These are phyloP conservation scores for Rhipidura dahli DNA, from an alignment of 2,113 vertebrate species.

Conservation along the genomic window DNA sequence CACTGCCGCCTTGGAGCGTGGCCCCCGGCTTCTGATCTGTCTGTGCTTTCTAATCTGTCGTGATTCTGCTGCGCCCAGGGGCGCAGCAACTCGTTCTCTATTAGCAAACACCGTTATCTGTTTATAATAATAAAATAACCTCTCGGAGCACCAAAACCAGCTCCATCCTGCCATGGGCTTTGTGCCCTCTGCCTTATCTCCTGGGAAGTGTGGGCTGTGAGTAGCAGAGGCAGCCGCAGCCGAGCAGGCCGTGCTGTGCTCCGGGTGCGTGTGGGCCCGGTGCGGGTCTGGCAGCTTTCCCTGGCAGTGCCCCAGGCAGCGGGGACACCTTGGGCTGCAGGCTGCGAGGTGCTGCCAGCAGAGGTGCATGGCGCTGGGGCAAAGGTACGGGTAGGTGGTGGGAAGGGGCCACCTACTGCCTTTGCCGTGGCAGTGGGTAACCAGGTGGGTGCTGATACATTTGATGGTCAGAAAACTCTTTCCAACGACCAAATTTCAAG, in stretches of 20 bases:
- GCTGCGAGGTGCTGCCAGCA: rapidly evolving
- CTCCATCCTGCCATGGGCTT: background rate
- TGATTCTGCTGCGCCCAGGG: background rate
- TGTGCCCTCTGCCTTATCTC: background rate
- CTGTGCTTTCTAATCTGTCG: background rate
- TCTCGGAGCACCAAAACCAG: too few relatives aligned
- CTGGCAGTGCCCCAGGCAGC: rapidly evolving
- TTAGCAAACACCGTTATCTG: background rate
- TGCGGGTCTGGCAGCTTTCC: background rate
- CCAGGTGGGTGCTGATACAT: background rate
- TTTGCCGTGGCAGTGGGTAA: background rate
- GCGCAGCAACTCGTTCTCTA: background rate
- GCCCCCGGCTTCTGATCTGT: rapidly evolving
- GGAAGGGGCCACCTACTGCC: background rate
- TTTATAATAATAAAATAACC: background rate
- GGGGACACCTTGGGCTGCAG: too few relatives aligned
- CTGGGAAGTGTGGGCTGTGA: background rate
- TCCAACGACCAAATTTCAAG: rapidly evolving
- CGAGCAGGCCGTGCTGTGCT: background rate
- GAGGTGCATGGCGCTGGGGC: background rate
- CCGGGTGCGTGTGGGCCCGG: rapidly evolving
- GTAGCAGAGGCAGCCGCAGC: background rate
- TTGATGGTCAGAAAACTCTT: background rate
- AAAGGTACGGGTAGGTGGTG: background rate
- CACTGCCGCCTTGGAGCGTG: background rate